phyloP scores from a whole-genome alignment of 2,797 vertebrate genomes.

The Leucoraja ocellata region DNA sequence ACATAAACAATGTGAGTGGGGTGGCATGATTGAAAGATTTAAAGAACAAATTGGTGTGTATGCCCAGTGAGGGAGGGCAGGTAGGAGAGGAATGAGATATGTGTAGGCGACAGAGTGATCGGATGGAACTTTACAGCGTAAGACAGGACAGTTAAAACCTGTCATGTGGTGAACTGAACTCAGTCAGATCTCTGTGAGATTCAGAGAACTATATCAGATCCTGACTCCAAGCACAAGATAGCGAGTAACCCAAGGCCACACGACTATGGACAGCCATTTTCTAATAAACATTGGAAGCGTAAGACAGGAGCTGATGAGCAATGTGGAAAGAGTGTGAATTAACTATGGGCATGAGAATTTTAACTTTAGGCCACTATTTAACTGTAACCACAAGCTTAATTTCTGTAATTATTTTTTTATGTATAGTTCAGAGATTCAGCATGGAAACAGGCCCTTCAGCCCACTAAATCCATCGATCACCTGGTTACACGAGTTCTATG shows the following conservation, averaged over 20 bases:
- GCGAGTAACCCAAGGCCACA: not conserved
- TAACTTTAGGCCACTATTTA: not conserved
- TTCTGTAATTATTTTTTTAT: too few species aligned
- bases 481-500: too few species aligned
- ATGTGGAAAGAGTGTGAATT: not conserved
- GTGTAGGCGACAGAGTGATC: too few species aligned
- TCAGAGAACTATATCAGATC: constrained; percentile 22
- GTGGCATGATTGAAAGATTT: not conserved
- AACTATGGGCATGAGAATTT: not conserved
- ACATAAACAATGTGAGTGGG: not conserved
- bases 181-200: not conserved
- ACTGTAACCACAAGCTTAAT: too few species aligned
- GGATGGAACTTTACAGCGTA: too few species aligned
- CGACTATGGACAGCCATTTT: not conserved
- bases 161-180: not conserved
- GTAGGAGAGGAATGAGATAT: not conserved
- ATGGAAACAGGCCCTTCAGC: too few species aligned
- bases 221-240: not conserved
- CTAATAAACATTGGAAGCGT: not conserved
- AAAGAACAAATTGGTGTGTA: not conserved
- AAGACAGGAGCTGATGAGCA: not conserved
- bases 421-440: too few species aligned
- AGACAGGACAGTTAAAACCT: not conserved
- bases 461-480: too few species aligned
- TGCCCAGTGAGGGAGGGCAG: not conserved